phyloP scores from a whole-genome alignment of 2,888 invertebrate species.

The Macropis europaea region DNA sequence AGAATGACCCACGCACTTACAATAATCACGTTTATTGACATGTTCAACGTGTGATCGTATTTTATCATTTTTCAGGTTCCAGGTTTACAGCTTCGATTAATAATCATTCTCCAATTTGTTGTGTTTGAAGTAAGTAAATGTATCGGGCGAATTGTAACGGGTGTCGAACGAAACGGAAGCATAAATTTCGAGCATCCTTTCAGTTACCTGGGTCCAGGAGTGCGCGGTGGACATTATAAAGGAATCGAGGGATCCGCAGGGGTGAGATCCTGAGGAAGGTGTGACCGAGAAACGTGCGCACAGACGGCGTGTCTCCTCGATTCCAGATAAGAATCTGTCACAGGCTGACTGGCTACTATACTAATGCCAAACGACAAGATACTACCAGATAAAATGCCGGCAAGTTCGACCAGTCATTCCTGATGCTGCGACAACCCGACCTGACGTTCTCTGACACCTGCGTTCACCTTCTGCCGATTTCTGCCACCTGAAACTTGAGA shows the following conservation, averaged over 20 bases:
- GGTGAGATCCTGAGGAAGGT: slow-evolving; percentile 55
- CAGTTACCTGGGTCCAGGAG: not conserved
- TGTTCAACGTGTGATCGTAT: too few relatives aligned
- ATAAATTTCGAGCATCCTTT: not conserved
- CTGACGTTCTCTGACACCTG: slow-evolving; percentile 38
- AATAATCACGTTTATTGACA: too few relatives aligned
- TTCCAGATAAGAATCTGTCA: slow-evolving; percentile 76
- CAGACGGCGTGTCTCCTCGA: slow-evolving; percentile 75
- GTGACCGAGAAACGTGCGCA: slow-evolving; percentile 62
- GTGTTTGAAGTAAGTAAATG: too few relatives aligned
- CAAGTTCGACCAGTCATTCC: slow-evolving; percentile 67
- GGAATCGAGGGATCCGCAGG: slow-evolving; percentile 18
- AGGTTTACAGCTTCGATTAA: too few relatives aligned
- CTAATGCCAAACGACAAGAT: slow-evolving; percentile 75
- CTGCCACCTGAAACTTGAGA: not conserved
- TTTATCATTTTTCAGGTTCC: too few relatives aligned
- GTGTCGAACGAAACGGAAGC: not conserved
- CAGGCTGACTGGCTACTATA: slow-evolving; percentile 61
- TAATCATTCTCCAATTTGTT: too few relatives aligned
- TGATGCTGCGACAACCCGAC: slow-evolving; percentile 49
- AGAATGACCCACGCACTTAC: too few relatives aligned
- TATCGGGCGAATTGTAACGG: not conserved
- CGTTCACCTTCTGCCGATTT: slow-evolving; percentile 12
- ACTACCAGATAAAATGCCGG: slow-evolving; percentile 74
- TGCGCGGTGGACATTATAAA: not conserved